Evolutionary conservation across 2,797 vertebrate genomes (phyloP), one percentile per base, ranked within the genome.

Genomic region (Sarcoramphus papa): DNA sequence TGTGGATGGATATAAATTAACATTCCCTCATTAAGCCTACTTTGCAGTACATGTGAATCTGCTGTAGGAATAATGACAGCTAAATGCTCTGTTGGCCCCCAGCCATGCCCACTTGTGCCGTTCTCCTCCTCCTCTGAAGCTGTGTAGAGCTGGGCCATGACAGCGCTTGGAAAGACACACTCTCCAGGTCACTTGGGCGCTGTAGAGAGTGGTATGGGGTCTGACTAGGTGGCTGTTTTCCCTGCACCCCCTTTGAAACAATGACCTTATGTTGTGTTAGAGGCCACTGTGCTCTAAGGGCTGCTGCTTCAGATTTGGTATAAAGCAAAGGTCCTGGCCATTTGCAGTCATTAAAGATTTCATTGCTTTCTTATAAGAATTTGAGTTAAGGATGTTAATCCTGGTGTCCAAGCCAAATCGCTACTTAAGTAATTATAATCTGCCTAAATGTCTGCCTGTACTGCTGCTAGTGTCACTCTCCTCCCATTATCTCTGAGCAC

Each of bases 1-100:
- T 82, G 47, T 37, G 84, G 77, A 69, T 37, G 87, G 91, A 51
- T 79, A 57, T 94, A 73, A 90, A 92, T 96, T 93, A 96, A 82
- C 85, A 67, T 56, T 92, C 96, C 59, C 85, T 92, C 88, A 95
- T 97, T 93, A 87, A 92, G 65, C 59, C 70, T 88, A 43, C 67
- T 93, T 85, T 95, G 67, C 72, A 92, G 47, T 80, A 24, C 59
- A 72, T 9, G 59, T 76, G 73, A 35, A 57, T 93, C 65, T 95
- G 50, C 53, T 73, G 47, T 41, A 88, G 88, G 25, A 84, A 92
- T 85, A 95, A 92, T 90, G 90, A 69, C 63, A 62, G 83, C 88
- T 89, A 94, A 96, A 95, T 54, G 92, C 76, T 91, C 31, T 87
- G 21, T 28, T 97, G 96, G 89, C 78, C 62, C 72, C 41, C 51